Conservation (phyloP, 1,140 invertebrate species). For the Caenorhabditis elegans region DNA sequence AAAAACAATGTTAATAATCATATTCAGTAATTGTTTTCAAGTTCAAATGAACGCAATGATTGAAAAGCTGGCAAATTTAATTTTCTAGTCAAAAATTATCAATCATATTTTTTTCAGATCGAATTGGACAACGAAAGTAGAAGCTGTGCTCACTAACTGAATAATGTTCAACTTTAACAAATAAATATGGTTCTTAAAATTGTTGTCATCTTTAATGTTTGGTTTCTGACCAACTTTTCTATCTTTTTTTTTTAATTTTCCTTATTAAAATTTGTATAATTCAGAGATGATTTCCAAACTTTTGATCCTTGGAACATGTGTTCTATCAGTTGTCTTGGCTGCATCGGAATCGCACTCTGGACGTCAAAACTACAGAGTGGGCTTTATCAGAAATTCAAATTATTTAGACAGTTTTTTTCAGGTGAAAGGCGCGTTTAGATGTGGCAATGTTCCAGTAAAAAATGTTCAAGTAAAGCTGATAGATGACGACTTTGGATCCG, state of each 20-base stretch:
- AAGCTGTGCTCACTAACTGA: slow-evolving; percentile 49
- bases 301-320: not conserved
- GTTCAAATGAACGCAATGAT: too few relatives aligned
- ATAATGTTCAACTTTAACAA: too few relatives aligned
- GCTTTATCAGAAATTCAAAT: not conserved
- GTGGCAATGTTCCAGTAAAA: slow-evolving; percentile 58
- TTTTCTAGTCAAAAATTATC: too few relatives aligned
- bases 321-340: slow-evolving; percentile 35
- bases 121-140: slow-evolving; percentile 62
- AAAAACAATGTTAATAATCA: too few relatives aligned
- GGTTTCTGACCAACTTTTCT: not conserved
- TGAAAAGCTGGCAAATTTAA: too few relatives aligned
- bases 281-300: not conserved
- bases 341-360: slow-evolving; percentile 59
- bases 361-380: slow-evolving; percentile 59
- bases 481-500: slow-evolving; percentile 63
- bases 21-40: too few relatives aligned
- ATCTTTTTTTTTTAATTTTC: not conserved
- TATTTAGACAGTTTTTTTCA: slow-evolving; percentile 33
- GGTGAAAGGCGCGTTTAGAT: slow-evolving; percentile 58
- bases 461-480: slow-evolving; percentile 63
- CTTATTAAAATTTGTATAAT: slow-evolving; percentile 10
- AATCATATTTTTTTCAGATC: slow-evolving; percentile 52
- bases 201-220: too few relatives aligned
- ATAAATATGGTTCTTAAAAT: too few relatives aligned